Evolutionary conservation across 1,140 invertebrate genomes (phyloP).

Genomic region (Apis florea): DNA sequence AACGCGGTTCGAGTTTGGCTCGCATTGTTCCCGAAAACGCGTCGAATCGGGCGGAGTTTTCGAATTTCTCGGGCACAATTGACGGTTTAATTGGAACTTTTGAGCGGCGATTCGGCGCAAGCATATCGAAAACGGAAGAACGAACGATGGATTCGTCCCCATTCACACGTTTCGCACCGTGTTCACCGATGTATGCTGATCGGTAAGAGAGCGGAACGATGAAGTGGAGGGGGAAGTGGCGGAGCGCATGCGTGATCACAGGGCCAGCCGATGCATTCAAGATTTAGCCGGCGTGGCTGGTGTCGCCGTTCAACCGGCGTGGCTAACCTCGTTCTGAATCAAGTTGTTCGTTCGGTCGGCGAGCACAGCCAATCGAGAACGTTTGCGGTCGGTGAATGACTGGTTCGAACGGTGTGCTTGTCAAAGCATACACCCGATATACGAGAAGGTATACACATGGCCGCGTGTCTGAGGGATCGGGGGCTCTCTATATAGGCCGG

Average conservation of each 20-base stretch:
- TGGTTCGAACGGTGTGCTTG: slow-evolving; percentile 57
- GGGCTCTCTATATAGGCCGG: slow-evolving; percentile 1
- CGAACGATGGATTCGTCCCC: slow-evolving; percentile 7
- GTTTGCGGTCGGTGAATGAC: slow-evolving; percentile 63
- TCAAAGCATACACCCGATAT: slow-evolving; percentile 63
- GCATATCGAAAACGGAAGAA: not conserved
- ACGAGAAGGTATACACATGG: not conserved
- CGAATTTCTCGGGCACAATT: not conserved
- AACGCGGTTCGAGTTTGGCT: too few relatives aligned
- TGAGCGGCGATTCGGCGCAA: not conserved
- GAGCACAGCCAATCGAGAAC: slow-evolving; percentile 62
- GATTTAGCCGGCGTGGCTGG: slow-evolving; percentile 48
- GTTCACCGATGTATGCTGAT: not conserved
- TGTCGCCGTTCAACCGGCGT: slow-evolving; percentile 33
- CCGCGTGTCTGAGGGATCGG: slow-evolving; percentile 9
- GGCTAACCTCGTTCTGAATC: slow-evolving; percentile 65
- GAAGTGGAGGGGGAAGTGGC: not conserved
- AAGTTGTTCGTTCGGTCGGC: slow-evolving; percentile 61
- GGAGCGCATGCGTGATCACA: slow-evolving; percentile 52
- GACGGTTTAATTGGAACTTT: not conserved
- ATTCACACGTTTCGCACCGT: slow-evolving; percentile 37
- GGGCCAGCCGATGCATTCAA: slow-evolving; percentile 46
- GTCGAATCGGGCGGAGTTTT: too few relatives aligned
- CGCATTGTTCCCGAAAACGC: too few relatives aligned
- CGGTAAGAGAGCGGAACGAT: not conserved